Base-by-base conservation (phyloP, 2,113 vertebrate genomes). In the Picathartes gymnocephalus region DNA sequence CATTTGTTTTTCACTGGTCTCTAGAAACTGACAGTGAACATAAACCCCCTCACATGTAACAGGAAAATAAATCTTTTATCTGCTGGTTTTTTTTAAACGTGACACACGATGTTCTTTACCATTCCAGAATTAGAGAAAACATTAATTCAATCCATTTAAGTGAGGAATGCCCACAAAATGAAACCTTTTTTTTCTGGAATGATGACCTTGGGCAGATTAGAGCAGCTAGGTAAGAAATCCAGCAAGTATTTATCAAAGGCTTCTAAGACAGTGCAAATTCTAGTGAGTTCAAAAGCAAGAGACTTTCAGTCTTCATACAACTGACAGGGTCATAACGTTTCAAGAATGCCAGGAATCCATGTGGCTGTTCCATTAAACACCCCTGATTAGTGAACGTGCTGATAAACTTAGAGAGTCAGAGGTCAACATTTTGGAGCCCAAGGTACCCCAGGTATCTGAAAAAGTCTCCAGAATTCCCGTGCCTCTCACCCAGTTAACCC, bases 321-420 rank as follows among this genome's bases (percentile, higher is more conserved):
- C 94, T 96, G 96, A 97, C 96, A 96, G 92, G 96, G 97, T 95
- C 93, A 95, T 96, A 97, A 96, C 72, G 95, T 95, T 84, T 94
- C 91, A 97, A 96, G 97, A 97, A 97, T 97, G 91, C 82, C 93
- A 97, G 96, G 96, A 97, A 97, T 97, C 95, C 18, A 2, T 97
- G 96, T 90, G 97, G 95, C 96, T 95, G 95, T 97, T 97, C 95
- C 96, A 97, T 97, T 97, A 97, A 97, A 97, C 96, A 96, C 96
- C 97, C 94, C 96, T 97, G 97, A 97, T 97, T 97, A 97, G 96
- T 96, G 95, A 97, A 96, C 3, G 70, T 93, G 96, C 97, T 96
- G 97, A 97, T 97, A 97, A 97, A 97, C 97, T 93, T 82, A 11
- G 8, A 74, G 84, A 92, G 96, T 92, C 97, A 97, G 94, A 97